Conservation (phyloP, 2,888 invertebrate species). For the Magallana nippona region DNA sequence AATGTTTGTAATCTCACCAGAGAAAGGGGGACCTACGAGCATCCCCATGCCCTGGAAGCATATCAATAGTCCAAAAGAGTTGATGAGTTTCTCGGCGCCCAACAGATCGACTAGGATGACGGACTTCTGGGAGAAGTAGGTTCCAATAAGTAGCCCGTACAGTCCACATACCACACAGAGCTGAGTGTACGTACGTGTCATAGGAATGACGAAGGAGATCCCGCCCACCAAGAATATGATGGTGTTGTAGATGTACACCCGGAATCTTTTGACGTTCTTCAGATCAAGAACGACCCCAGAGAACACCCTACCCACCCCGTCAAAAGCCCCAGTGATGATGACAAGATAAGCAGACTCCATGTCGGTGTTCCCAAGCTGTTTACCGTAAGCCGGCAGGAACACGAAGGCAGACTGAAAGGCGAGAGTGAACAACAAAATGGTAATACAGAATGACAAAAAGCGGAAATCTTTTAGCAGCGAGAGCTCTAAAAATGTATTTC, state of each 20-base stretch:
- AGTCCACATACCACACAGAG: conserved; percentile 59
- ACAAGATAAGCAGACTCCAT: conserved; percentile 65
- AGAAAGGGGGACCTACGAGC: conserved; percentile 70
- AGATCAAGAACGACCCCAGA: conserved; percentile 65
- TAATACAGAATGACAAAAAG: conserved; percentile 60
- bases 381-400: conserved; percentile 69
- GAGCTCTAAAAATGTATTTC: conserved; percentile 54
- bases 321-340: conserved; percentile 67
- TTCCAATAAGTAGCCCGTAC: conserved; percentile 68
- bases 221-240: conserved; percentile 65
- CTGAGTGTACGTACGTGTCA: conserved; percentile 53
- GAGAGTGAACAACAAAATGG: conserved; percentile 60
- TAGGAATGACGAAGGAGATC: conserved; percentile 64
- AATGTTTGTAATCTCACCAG: conserved; percentile 59
- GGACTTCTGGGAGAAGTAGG: conserved; percentile 72
- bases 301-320: conserved; percentile 63
- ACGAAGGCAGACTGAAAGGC: conserved; percentile 66
- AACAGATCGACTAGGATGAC: conserved; percentile 71
- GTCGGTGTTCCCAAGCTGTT: conserved; percentile 59
- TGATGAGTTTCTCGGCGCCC: conserved; percentile 67
- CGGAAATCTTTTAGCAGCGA: conserved; percentile 59
- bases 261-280: conserved; percentile 59
- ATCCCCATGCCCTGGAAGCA: conserved; percentile 70
- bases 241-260: conserved; percentile 65
- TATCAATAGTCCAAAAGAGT: conserved; percentile 70